Percentiles rank a stretch among this genome's conserved stretches.
phyloP scores from a whole-genome alignment of 2,888 invertebrate genomes.

The Tetanocera ferruginea region DNA sequence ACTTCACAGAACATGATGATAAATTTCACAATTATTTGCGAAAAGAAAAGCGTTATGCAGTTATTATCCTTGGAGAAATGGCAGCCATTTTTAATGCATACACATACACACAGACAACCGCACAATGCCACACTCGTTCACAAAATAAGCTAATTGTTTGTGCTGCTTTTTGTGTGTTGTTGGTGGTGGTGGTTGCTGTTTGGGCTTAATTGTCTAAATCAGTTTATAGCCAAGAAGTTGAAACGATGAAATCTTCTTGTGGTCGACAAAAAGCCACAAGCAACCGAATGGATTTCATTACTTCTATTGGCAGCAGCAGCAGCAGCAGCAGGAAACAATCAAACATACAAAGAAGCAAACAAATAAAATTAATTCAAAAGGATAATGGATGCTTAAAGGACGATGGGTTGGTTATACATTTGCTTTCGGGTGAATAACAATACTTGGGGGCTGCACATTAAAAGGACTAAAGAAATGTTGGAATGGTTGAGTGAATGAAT shows the following conservation, averaged over 20 bases:
- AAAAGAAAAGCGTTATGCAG: slow-evolving; percentile 41
- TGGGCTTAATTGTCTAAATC: slow-evolving; percentile 66
- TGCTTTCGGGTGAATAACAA: background rate
- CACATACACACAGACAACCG: slow-evolving; percentile 10
- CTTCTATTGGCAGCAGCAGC: background rate
- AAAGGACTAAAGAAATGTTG: background rate
- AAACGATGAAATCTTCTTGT: slow-evolving; percentile 10
- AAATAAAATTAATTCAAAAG: slow-evolving; percentile 40
- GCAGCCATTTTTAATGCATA: slow-evolving; percentile 31
- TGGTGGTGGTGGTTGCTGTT: background rate
- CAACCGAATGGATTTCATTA: slow-evolving; percentile 24
- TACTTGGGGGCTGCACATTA: background rate
- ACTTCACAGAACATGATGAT: slow-evolving; percentile 27
- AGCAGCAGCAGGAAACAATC: too few relatives aligned
- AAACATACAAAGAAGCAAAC: background rate
- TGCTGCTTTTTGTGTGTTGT: background rate
- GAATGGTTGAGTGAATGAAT: slow-evolving; percentile 22
- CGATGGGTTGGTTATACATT: background rate
- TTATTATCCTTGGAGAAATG: slow-evolving; percentile 44
- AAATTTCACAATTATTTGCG: slow-evolving; percentile 42
- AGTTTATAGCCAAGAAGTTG: slow-evolving; percentile 64
- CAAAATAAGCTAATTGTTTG: background rate
- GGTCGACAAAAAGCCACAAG: slow-evolving; percentile 14
- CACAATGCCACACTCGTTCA: background rate
- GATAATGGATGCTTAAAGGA: slow-evolving; percentile 50